phyloP scores from a whole-genome alignment of 2,888 invertebrate genomes.

The Danaus chrysippus region DNA sequence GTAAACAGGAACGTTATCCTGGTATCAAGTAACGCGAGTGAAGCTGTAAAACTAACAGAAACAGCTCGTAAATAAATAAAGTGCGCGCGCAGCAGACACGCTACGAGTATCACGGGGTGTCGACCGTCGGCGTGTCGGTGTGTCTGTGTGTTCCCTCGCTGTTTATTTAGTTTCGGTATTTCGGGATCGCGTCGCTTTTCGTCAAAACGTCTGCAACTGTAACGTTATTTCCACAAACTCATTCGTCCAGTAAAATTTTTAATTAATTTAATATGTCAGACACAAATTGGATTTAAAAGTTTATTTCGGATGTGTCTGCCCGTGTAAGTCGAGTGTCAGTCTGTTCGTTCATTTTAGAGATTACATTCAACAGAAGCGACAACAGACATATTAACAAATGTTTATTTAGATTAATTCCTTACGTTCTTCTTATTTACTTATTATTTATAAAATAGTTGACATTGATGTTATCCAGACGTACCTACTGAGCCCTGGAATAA shows the following conservation, averaged over 20 bases:
- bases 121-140: conserved; percentile 20
- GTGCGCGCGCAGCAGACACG: conserved; percentile 24
- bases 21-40: conserved; percentile 17
- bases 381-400: too few relatives aligned
- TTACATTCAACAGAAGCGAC: too few relatives aligned
- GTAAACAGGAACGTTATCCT: conserved; percentile 4
- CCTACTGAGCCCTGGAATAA: too few relatives aligned
- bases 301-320: too few relatives aligned
- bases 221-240: conserved; percentile 7
- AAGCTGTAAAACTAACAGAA: conserved; percentile 15
- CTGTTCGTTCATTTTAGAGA: too few relatives aligned
- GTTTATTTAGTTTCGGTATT: conserved; percentile 26
- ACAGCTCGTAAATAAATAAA: conserved; percentile 25
- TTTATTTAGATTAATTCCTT: too few relatives aligned
- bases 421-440: too few relatives aligned
- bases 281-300: not conserved
- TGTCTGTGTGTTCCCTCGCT: conserved; percentile 20
- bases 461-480: too few relatives aligned
- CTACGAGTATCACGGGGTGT: conserved; percentile 20
- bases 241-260: not conserved
- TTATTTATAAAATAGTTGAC: too few relatives aligned
- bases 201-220: conserved; percentile 8
- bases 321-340: too few relatives aligned
- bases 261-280: not conserved
- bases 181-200: conserved; percentile 13